Evolutionary conservation across 2,113 vertebrate species (phyloP), one percentile per base, ranked within the genome.

Genomic region (Thamnophis sirtalis): DNA sequence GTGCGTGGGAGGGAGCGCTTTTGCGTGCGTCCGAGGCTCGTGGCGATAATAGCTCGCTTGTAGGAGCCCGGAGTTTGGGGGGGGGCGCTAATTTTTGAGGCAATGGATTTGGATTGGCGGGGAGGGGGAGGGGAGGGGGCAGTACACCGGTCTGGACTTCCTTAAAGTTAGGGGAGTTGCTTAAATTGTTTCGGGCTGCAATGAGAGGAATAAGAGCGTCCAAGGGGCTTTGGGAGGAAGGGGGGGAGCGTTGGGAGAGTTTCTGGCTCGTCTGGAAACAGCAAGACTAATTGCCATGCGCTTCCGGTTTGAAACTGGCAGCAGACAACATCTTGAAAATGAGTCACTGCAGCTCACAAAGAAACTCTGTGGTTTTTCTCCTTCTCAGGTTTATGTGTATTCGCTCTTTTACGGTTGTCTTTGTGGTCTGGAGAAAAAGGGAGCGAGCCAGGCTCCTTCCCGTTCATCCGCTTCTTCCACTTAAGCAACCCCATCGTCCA

Each of bases 261-360:
- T 98, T 98, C 98, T 98, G 98, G 98, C 98, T 98, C 98, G 99
- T 99, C 98, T 99, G 98, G 98, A 98, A 98, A 97, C 97, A 97
- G 98, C 98, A 98, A 98, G 98, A 99, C 98, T 99, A 99, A 99
- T 99, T 99, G 98, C 98, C 98, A 98, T 98, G 98, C 98, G 98
- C 98, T 99, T 99, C 99, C 99, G 98, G 98, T 98, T 98, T 98
- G 98, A 98, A 98, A 98, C 98, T 99, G 98, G 99, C 99, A 99
- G 98, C 98, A 98, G 98, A 99, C 98, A 98, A 98, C 98, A 98
- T 99, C 98, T 99, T 98, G 98, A 99, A 98, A 99, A 99, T 99
- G 99, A 99, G 98, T 99, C 99, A 99, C 98, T 98, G 96, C 96
- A 96, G 98, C 98, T 98, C 98, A 99, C 98, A 99, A 99, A 99